These are phyloP conservation scores for Lytechinus variegatus DNA, from an alignment of 35 echinoderm and acorn worm species.

Conservation along the genomic window DNA sequence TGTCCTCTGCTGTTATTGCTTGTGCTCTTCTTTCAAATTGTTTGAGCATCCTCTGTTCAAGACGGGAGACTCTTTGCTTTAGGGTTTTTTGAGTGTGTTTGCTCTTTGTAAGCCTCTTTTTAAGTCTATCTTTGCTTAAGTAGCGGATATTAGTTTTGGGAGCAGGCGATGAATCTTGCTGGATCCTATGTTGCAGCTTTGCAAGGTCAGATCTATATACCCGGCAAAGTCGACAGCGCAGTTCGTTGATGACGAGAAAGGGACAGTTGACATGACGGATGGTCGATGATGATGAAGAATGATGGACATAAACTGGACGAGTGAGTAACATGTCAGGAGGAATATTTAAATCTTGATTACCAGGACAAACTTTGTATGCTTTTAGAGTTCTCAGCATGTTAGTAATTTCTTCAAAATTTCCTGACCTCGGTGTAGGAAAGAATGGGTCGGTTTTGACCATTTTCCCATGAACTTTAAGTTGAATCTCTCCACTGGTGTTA, in stretches of 20 bases:
- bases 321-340: background rate
- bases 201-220: constrained; percentile 8
- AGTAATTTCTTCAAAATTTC: background rate
- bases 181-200: constrained; percentile 12
- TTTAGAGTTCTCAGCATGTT: background rate
- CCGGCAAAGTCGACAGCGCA: background rate
- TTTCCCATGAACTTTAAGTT: background rate
- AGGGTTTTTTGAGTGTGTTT: background rate
- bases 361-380: constrained; percentile 1
- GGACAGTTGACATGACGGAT: background rate
- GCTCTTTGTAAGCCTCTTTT: background rate
- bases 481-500: background rate
- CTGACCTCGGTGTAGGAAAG: background rate
- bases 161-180: background rate
- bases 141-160: constrained; percentile 1
- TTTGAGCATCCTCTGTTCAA: background rate
- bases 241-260: background rate
- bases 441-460: background rate
- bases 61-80: background rate
- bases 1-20: background rate
- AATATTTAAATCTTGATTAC: background rate
- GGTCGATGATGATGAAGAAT: background rate
- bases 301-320: background rate
- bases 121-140: background rate
- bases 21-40: background rate